Conservation (phyloP, 2,113 vertebrate genomes). For the Dipodomys merriami region DNA sequence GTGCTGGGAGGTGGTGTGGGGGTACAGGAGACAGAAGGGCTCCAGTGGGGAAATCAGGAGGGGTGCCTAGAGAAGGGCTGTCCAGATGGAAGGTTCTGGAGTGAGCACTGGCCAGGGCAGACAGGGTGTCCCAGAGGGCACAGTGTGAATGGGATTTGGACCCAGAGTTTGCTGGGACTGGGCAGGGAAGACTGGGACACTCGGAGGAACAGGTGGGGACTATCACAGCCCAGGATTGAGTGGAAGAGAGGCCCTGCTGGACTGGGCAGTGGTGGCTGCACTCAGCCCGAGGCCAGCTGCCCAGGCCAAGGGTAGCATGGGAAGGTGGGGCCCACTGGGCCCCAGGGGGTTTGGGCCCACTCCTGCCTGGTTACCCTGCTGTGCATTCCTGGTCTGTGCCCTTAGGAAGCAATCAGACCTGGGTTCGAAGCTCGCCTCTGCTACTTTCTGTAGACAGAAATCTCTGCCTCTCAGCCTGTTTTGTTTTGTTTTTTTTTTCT, state of each 20-base stretch:
- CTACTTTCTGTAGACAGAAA: not conserved
- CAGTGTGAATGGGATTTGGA: not conserved
- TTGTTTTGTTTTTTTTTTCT: no score
- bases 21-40: rapidly evolving
- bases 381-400: not conserved
- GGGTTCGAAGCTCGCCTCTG: not conserved
- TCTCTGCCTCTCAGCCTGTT: not conserved
- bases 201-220: rapidly evolving
- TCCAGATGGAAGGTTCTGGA: not conserved
- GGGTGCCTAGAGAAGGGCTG: rapidly evolving
- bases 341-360: not conserved
- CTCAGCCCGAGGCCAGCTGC: not conserved
- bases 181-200: not conserved
- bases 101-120: not conserved
- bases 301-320: not conserved
- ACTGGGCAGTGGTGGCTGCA: rapidly evolving
- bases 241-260: not conserved
- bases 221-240: rapidly evolving
- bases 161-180: not conserved
- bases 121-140: not conserved
- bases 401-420: not conserved
- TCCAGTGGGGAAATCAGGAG: not conserved
- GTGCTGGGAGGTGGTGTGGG: not conserved
- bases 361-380: no score
- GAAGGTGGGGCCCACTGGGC: rapidly evolving